A percentile compares a stretch with the other conserved stretches of the same genome.
Conservation (phyloP, 2,888 invertebrate species). For the Heliconius ethilla region DNA sequence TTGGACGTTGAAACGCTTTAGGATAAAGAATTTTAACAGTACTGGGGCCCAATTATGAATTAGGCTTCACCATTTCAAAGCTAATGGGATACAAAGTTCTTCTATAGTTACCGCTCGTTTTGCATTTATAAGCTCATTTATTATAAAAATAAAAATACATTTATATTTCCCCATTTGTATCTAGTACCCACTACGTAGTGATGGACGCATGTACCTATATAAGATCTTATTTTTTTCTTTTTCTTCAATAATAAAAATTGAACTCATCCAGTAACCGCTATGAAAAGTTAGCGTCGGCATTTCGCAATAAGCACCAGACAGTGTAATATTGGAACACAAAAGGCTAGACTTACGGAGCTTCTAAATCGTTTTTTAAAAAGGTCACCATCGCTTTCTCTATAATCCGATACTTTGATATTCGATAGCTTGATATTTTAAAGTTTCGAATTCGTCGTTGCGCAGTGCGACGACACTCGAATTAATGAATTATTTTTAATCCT, state of each 20-base stretch:
- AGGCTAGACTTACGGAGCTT: constrained; percentile 11
- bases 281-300: constrained; percentile 5
- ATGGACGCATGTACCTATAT: too few species aligned
- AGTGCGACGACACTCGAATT: too few species aligned
- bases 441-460: neutral
- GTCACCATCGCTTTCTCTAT: neutral
- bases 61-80: neutral
- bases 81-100: neutral
- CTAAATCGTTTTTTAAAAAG: constrained; percentile 22
- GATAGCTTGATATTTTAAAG: neutral
- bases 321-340: constrained; percentile 17
- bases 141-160: neutral
- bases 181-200: neutral
- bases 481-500: too few species aligned
- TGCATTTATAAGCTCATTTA: neutral
- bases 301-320: constrained; percentile 24
- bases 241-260: neutral
- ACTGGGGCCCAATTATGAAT: neutral
- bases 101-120: neutral
- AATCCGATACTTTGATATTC: constrained; percentile 1
- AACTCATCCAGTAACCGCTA: constrained; percentile 17
- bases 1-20: neutral
- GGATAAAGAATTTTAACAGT: neutral
- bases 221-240: neutral
- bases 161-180: too few species aligned